Base-by-base conservation (phyloP, 2,888 invertebrate genomes). In the Tenthredo notha region DNA sequence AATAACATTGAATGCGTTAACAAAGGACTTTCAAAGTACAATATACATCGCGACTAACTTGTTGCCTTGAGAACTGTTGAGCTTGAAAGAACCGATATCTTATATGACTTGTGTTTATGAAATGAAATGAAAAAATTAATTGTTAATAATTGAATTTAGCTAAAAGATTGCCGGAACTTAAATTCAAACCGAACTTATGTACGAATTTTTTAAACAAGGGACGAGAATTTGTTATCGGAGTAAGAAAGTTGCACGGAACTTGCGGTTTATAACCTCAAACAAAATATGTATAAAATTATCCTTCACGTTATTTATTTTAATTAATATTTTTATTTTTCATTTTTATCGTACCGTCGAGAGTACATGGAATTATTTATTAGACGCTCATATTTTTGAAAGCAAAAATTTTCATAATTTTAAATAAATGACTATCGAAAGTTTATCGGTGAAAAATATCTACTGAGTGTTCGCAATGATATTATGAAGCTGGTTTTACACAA, bases 1-100 rank as follows among this genome's bases (percentile, higher is more conserved):
- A 80, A 58, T 58, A 80, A 80, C 80, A 80, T 80, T 61, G 80
- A 80, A 40, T 80, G 29, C 40, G 12, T 21, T 80, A 61, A 80
- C 80, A 80, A 80, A 80, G 33, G 80, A 80, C 61, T 40, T 58
- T 9, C 80, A 61, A 21, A 61, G 40, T 61, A 61, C 25, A 61
- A 77, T 77, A 77, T 9, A 25, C 7, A 77, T 77, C n/a, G 54
- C 77, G 1, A 29, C 72, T 40, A 40, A 80, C 80, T 54, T 80
- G 80, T 80, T 80, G 80, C 80, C 80, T 80, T 61, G 80, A 40
- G 58, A 61, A 33, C 15, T 25, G 40, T 54, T 54, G 33, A 33
- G 70, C 70, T 37, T 70, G 70, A 70, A 9, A 74, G 43, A 43
- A 1, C 18, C 29, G 67, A 67, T 67, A 67, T 67, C 67, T 67